Evolutionary conservation across 2,113 vertebrate species (phyloP).

Genomic region (Lagopus muta): DNA sequence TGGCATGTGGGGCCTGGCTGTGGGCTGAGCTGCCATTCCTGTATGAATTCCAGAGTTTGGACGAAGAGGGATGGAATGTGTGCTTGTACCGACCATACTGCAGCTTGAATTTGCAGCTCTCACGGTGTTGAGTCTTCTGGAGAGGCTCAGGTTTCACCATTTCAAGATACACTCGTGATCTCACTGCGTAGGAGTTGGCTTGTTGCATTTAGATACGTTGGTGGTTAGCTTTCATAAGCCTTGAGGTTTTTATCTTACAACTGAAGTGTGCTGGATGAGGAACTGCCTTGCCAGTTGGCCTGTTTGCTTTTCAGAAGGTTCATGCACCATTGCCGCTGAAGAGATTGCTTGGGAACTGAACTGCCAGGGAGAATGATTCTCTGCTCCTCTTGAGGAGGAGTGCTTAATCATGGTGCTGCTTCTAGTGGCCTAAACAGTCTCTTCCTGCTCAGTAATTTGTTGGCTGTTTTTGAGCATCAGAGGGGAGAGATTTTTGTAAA

Average conservation of each 20-base stretch:
- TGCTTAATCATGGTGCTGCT: neutral
- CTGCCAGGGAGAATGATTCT: neutral
- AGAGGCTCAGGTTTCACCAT: neutral
- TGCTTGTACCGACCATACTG: fast-evolving
- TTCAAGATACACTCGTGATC: fast-evolving
- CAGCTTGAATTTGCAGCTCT: neutral
- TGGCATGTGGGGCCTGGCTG: neutral
- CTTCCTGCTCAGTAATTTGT: neutral
- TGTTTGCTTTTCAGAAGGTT: neutral
- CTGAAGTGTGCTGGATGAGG: neutral
- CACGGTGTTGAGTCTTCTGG: fast-evolving
- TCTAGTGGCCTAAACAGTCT: neutral
- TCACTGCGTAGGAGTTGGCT: neutral
- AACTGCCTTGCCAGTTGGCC: neutral
- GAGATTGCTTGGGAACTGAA: slow-evolving; percentile 10
- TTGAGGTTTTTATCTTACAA: neutral
- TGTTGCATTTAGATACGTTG: neutral
- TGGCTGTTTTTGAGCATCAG: neutral
- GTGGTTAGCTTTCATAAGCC: neutral
- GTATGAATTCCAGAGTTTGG: neutral
- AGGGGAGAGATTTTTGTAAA: neutral
- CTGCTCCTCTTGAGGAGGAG: neutral
- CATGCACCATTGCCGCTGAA: neutral
- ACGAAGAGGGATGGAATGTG: neutral
- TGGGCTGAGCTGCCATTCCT: fast-evolving